Evolutionary conservation across 2,797 vertebrate species (phyloP).

Genomic region (Crocodylus rhombifer): DNA sequence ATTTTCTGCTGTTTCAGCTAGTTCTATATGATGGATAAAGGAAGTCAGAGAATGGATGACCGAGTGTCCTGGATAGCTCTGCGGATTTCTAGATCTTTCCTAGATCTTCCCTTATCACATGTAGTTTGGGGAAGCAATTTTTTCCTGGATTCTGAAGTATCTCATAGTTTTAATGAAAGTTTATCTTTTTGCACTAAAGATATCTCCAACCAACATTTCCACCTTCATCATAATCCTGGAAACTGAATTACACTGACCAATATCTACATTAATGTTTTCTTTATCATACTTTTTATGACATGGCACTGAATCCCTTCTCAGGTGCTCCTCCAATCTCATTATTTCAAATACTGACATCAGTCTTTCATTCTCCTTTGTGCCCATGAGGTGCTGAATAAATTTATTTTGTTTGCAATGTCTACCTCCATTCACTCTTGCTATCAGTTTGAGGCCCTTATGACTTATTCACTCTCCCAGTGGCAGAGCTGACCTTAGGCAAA

Average conservation of each 20-base stretch:
- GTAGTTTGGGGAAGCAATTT: background rate
- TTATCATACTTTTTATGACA: conserved; percentile 1
- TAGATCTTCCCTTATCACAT: fast-evolving
- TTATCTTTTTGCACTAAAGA: background rate
- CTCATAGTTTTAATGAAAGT: background rate
- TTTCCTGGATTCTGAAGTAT: fast-evolving
- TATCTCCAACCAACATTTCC: background rate
- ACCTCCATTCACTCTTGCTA: background rate
- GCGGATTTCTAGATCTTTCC: background rate
- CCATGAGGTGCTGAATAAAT: background rate
- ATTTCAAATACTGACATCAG: conserved; percentile 10
- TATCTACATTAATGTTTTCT: background rate
- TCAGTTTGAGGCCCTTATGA: background rate
- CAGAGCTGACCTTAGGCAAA: too few relatives aligned
- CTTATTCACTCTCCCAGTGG: background rate
- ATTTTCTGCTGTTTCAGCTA: background rate
- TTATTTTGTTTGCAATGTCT: background rate
- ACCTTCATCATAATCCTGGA: background rate
- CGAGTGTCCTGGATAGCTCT: background rate
- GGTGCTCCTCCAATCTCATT: conserved; percentile 7
- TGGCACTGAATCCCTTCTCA: conserved; percentile 20
- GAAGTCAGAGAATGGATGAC: background rate
- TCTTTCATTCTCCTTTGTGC: background rate
- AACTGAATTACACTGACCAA: background rate
- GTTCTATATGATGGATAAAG: background rate